Evolutionary conservation across 2,888 invertebrate species (phyloP).

Genomic region (Plutella xylostella): DNA sequence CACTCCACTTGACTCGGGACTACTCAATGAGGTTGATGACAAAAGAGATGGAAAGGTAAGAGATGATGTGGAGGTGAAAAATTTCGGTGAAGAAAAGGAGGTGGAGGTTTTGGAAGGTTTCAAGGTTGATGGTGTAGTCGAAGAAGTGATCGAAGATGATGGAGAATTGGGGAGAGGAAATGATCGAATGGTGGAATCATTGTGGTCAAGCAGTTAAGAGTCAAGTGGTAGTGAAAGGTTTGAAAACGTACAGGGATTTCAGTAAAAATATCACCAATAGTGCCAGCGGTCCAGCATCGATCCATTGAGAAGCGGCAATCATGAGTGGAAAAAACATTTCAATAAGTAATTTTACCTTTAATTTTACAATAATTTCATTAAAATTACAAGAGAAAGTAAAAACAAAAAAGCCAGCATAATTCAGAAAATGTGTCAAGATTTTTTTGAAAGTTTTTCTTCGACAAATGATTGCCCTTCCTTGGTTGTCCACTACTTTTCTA

Average conservation of each 20-base stretch:
- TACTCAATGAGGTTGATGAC: slow-evolving; percentile 20
- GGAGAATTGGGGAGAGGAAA: slow-evolving; percentile 1
- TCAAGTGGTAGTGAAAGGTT: slow-evolving; percentile 52
- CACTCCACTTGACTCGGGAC: slow-evolving; percentile 71
- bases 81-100: not conserved
- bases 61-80: not conserved
- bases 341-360: slow-evolving; percentile 43
- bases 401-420: slow-evolving; percentile 55
- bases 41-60: not conserved
- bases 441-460: slow-evolving; percentile 65
- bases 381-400: too few relatives aligned
- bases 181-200: not conserved
- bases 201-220: slow-evolving; percentile 22
- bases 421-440: slow-evolving; percentile 81
- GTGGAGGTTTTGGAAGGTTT: not conserved
- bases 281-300: slow-evolving; percentile 63
- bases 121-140: not conserved
- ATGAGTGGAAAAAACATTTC: slow-evolving; percentile 68
- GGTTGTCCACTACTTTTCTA: slow-evolving; percentile 30
- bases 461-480: slow-evolving; percentile 64
- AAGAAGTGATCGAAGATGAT: not conserved
- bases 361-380: slow-evolving; percentile 26
- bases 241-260: slow-evolving; percentile 11
- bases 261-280: slow-evolving; percentile 48
- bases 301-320: slow-evolving; percentile 64